phyloP scores from a whole-genome alignment of 2,888 invertebrate genomes.

The Alloscopus bannaensis region DNA sequence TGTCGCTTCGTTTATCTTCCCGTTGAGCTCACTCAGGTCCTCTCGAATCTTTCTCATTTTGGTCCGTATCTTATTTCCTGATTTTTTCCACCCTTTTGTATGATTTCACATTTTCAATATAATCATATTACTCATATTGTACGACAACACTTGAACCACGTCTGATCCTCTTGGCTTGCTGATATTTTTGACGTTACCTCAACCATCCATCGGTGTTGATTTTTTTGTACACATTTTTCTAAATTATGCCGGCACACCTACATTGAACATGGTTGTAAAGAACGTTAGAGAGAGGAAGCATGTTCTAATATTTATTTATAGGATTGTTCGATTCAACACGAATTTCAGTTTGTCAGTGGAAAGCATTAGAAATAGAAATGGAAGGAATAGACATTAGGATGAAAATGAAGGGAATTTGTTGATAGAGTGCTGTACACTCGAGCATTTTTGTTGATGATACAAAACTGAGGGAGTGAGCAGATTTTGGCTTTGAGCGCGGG shows the following conservation, averaged over 20 bases:
- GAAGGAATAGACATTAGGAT: neutral
- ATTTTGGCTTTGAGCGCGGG: too few species aligned
- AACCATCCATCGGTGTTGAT: too few species aligned
- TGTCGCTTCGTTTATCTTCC: slow-evolving; percentile 31
- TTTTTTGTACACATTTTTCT: too few species aligned
- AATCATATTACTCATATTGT: slow-evolving; percentile 23
- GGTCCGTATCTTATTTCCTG: slow-evolving; percentile 9
- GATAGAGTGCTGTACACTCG: too few species aligned
- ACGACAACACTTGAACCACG: neutral
- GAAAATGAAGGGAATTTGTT: too few species aligned
- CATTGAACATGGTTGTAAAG: too few species aligned
- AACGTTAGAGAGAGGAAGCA: slow-evolving; percentile 12
- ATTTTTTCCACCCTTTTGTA: neutral
- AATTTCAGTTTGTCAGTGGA: slow-evolving; percentile 7
- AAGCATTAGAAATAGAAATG: slow-evolving; percentile 16
- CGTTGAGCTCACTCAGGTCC: neutral
- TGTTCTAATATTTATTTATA: slow-evolving; percentile 51
- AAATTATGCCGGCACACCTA: too few species aligned
- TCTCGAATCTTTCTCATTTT: slow-evolving; percentile 5
- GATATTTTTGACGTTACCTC: too few species aligned
- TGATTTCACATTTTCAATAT: slow-evolving; percentile 6
- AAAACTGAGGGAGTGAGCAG: too few species aligned
- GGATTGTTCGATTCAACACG: slow-evolving; percentile 37
- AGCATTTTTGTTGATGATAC: too few species aligned
- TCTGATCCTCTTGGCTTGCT: slow-evolving; percentile 3